A percentile compares a stretch with the other conserved stretches of the same genome.
Conservation (phyloP, 2,888 invertebrate genomes). For the Scaptomyza flava region DNA sequence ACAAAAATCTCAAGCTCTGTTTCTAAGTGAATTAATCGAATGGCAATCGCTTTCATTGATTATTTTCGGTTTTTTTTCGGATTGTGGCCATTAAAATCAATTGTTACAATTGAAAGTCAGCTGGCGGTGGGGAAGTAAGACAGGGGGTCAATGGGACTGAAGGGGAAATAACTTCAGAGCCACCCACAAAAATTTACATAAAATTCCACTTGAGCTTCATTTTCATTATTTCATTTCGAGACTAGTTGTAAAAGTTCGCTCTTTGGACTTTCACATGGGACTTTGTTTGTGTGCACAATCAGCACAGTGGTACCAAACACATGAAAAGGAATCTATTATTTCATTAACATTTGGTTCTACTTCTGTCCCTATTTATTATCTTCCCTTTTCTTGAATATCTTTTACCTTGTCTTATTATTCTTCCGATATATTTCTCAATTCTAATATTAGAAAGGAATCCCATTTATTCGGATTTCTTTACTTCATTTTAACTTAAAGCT, state of each 20-base stretch:
- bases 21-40: conserved; percentile 53
- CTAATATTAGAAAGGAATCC: neutral
- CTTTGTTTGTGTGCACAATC: neutral
- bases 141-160: neutral
- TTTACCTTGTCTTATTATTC: neutral
- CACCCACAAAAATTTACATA: conserved; percentile 67
- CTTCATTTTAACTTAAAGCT: neutral
- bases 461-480: neutral
- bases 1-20: conserved; percentile 27
- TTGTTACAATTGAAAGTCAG: conserved; percentile 73
- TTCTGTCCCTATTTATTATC: too few species aligned
- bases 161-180: neutral
- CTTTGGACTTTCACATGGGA: conserved; percentile 13
- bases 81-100: conserved; percentile 51
- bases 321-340: neutral
- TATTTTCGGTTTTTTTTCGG: conserved; percentile 22
- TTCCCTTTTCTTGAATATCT: too few species aligned
- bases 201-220: conserved; percentile 69
- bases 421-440: neutral
- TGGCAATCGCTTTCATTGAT: conserved; percentile 71
- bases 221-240: conserved; percentile 24
- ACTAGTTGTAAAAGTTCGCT: conserved; percentile 18
- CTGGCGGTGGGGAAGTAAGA: neutral
- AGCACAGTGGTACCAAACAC: conserved; percentile 37
- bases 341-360: neutral